phyloP scores from a whole-genome alignment of 1,140 invertebrate species.

The Carcinoscorpius rotundicauda region DNA sequence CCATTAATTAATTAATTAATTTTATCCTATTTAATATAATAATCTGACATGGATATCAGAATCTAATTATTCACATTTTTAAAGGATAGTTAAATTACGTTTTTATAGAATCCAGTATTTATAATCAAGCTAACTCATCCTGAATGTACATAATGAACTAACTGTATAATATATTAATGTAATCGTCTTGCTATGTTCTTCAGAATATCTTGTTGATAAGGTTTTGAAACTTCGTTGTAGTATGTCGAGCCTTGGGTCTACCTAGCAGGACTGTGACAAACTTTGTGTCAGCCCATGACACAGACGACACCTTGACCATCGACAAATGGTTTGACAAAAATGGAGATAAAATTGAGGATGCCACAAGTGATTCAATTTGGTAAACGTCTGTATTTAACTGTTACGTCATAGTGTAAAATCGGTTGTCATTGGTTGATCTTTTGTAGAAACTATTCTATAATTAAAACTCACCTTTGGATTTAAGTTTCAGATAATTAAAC shows the following conservation, averaged over 20 bases:
- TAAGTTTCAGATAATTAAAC: not conserved
- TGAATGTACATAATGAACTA: not conserved
- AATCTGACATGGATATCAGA: too few relatives aligned
- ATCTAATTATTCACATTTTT: too few relatives aligned
- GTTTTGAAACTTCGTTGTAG: constrained; percentile 29
- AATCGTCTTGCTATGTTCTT: not conserved
- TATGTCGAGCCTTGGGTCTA: constrained; percentile 72
- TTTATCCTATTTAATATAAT: too few relatives aligned
- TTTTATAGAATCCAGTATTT: too few relatives aligned
- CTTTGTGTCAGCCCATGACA: constrained; percentile 81
- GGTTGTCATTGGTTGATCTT: not conserved
- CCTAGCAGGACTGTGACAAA: constrained; percentile 73
- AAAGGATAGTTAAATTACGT: too few relatives aligned
- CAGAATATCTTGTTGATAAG: too few relatives aligned
- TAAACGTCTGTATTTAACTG: not conserved
- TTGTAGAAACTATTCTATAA: not conserved
- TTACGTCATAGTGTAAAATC: constrained; percentile 4
- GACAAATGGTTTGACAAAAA: constrained; percentile 74
- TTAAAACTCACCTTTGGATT: not conserved
- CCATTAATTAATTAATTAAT: too few relatives aligned
- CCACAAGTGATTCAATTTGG: constrained; percentile 29
- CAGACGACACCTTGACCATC: constrained; percentile 70
- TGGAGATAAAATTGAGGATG: constrained; percentile 37
- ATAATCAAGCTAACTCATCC: too few relatives aligned
- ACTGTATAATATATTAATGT: not conserved